These are phyloP conservation scores for Drosophila paulistorum DNA, from an alignment of 1,140 invertebrate genomes.

Conservation along the genomic window DNA sequence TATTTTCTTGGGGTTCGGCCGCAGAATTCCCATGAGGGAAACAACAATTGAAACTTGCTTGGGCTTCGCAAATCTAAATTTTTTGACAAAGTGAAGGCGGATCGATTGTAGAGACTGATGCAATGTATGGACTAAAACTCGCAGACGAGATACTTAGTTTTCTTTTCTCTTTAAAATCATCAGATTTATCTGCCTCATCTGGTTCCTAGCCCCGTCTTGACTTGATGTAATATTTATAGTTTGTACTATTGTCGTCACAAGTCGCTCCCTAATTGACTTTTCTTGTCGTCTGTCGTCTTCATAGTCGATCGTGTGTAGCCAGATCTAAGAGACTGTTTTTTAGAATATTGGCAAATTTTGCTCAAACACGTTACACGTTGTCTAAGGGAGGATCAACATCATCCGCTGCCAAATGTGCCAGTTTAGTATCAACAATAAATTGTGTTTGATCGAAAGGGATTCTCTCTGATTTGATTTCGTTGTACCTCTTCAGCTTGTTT, in stretches of 20 bases:
- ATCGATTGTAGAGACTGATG: slow-evolving; percentile 63
- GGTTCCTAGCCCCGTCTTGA: slow-evolving; percentile 22
- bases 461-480: slow-evolving; percentile 2
- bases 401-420: slow-evolving; percentile 64
- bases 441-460: slow-evolving; percentile 53
- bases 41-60: slow-evolving; percentile 20
- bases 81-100: slow-evolving; percentile 61
- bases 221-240: slow-evolving; percentile 73
- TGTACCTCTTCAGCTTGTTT: slow-evolving; percentile 35
- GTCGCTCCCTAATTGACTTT: slow-evolving; percentile 83
- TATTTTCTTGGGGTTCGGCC: slow-evolving; percentile 6
- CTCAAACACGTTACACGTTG: slow-evolving; percentile 62
- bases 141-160: slow-evolving; percentile 42
- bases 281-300: slow-evolving; percentile 70
- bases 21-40: slow-evolving; percentile 35
- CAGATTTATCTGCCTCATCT: slow-evolving; percentile 2
- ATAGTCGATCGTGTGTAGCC: slow-evolving; percentile 44
- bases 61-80: slow-evolving; percentile 62
- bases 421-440: slow-evolving; percentile 65
- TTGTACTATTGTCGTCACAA: slow-evolving; percentile 82
- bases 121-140: slow-evolving; percentile 36
- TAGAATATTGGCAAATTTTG: slow-evolving; percentile 68
- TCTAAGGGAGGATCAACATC: slow-evolving; percentile 54
- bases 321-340: slow-evolving; percentile 71
- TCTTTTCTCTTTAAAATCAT: slow-evolving; percentile 32